Evolutionary conservation across 1,140 invertebrate species (phyloP).

Genomic region (Caenorhabditis briggsae): DNA sequence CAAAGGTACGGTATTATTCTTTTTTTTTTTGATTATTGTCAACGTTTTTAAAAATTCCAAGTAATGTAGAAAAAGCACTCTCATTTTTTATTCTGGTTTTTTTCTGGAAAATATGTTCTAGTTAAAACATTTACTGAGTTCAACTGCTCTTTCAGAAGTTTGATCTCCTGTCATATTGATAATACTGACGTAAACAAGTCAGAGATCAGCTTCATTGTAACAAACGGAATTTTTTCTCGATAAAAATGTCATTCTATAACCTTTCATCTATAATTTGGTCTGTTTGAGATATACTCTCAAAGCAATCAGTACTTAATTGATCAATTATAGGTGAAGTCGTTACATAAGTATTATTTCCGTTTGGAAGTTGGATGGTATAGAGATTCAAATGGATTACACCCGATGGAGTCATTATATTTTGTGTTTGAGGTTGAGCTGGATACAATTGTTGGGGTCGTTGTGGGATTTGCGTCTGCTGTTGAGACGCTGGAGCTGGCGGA

Average conservation of each 20-base stretch:
- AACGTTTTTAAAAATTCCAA: too few relatives aligned
- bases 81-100: too few relatives aligned
- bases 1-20: too few relatives aligned
- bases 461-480: background rate
- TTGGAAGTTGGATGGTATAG: constrained; percentile 41
- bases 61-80: too few relatives aligned
- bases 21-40: too few relatives aligned
- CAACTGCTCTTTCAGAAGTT: too few relatives aligned
- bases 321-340: constrained; percentile 21
- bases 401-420: constrained; percentile 15
- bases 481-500: background rate
- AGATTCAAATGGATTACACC: constrained; percentile 45
- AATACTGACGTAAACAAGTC: background rate
- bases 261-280: background rate
- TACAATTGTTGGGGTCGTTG: background rate
- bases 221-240: background rate
- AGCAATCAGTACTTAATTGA: background rate
- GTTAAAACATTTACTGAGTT: too few relatives aligned
- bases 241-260: constrained; percentile 23
- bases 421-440: background rate
- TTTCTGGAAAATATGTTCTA: too few relatives aligned
- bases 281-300: constrained; percentile 35
- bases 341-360: constrained; percentile 12
- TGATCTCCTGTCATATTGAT: too few relatives aligned
- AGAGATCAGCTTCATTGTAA: constrained; percentile 13